These are phyloP conservation scores for Anastrepha obliqua DNA, from an alignment of 1,140 invertebrate genomes.

Conservation along the genomic window DNA sequence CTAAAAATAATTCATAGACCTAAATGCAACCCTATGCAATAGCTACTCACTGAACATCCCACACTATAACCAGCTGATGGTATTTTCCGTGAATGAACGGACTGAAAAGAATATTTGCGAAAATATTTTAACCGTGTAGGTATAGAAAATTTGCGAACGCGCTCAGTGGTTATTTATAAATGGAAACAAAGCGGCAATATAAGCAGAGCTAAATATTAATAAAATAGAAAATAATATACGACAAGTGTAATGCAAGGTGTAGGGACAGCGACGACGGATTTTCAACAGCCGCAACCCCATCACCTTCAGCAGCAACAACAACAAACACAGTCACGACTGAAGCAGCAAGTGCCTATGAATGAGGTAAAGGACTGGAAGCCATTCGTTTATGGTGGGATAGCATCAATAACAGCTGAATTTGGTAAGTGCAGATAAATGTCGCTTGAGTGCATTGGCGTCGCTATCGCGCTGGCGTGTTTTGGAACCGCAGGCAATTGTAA, in stretches of 20 bases:
- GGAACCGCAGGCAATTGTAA: background rate
- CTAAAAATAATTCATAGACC: no score
- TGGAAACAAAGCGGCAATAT: background rate
- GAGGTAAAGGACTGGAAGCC: conserved; percentile 83
- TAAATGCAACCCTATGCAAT: background rate
- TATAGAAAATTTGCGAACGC: background rate
- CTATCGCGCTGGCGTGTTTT: no score
- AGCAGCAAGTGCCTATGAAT: conserved; percentile 52
- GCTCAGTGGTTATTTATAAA: conserved; percentile 48
- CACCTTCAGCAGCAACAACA: conserved; percentile 15
- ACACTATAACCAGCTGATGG: background rate
- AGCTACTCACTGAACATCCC: background rate
- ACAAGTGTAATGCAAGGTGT: conserved; percentile 38
- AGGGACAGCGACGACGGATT: conserved; percentile 23
- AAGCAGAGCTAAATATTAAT: conserved; percentile 29
- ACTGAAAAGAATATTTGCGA: background rate
- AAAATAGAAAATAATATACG: background rate
- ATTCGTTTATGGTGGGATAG: conserved; percentile 94
- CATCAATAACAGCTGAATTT: conserved; percentile 94
- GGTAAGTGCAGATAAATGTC: conserved; percentile 78
- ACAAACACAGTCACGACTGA: conserved; percentile 27
- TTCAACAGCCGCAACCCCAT: conserved; percentile 27
- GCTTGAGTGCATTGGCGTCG: background rate
- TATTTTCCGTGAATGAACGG: background rate
- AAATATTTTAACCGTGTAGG: conserved; percentile 20